Conservation (phyloP, 1,140 invertebrate species). For the Drosophila elegans region DNA sequence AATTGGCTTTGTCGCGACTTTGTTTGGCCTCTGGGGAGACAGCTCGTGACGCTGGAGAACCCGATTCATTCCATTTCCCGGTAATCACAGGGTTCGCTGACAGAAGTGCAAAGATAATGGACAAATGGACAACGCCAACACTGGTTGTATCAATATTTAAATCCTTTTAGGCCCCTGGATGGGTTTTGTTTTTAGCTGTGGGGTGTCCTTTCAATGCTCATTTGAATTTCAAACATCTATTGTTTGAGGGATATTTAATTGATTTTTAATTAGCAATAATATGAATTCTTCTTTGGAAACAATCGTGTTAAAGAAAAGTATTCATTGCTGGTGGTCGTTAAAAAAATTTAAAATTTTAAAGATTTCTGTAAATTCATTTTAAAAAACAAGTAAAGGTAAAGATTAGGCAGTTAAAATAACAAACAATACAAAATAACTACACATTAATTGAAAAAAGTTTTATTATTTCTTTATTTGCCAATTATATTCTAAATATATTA, state of each 20-base stretch:
- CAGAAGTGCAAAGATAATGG: conserved; percentile 28
- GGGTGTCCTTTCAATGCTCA: conserved; percentile 14
- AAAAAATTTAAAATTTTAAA: too few relatives aligned
- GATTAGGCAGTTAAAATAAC: too few relatives aligned
- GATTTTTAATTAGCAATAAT: conserved; percentile 14
- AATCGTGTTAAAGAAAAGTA: neutral
- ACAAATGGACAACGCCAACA: conserved; percentile 23
- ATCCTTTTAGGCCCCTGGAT: conserved; percentile 10
- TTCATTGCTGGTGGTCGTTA: neutral
- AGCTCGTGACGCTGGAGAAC: conserved; percentile 6
- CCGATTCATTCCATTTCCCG: conserved; percentile 39
- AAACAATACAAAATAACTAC: too few relatives aligned
- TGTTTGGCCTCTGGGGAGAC: conserved; percentile 59
- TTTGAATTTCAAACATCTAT: conserved; percentile 10
- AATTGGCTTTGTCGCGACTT: conserved; percentile 79
- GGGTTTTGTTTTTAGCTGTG: neutral
- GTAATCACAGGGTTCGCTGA: conserved; percentile 57
- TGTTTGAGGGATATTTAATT: conserved; percentile 9
- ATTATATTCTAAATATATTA: too few relatives aligned
- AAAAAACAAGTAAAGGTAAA: too few relatives aligned
- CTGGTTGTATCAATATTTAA: conserved; percentile 31
- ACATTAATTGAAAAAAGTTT: too few relatives aligned
- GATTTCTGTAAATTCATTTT: too few relatives aligned
- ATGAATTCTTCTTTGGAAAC: neutral
- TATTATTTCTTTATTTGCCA: neutral